Base-by-base conservation (phyloP, 2,888 invertebrate species). In the Erebia ligea region DNA sequence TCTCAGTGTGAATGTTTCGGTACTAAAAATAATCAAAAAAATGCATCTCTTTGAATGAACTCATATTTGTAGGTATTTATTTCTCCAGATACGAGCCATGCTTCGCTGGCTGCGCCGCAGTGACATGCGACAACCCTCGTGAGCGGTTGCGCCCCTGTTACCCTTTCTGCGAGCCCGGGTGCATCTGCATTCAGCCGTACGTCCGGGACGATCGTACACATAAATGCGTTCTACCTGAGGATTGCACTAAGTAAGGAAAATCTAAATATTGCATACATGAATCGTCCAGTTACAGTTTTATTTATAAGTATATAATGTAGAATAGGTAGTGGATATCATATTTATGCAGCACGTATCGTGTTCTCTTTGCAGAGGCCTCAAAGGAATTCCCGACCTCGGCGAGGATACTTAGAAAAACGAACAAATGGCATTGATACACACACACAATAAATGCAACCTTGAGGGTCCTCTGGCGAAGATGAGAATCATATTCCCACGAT, bases 141-240 rank as follows among this genome's bases (percentile, higher is more conserved):
- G 92, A 92, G 73, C 83, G 92, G 3, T 81, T 92, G 79, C 90
- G 88, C 2, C 90, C 92, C 13, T 92, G 92, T 83, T 93, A 92
- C 80, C 93, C 93, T 1, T 93, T 92, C 83, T 93, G 92, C 79
- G 92, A 93, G 78, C 84, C 91, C 0, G 93, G 93, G 34, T 93
- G 93, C 77, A 84, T 92, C 57, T 93, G 93, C 77, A 78, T 83
- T 15, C 86, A 84, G 21, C 92, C 92, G 0, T 90, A 88, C 72
- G 89, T 92, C 1, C 80, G 93, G 4, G 93, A 93, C 73, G 93
- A 92, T 73, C 82, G 93, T 58, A 93, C 93, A n/a, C 92, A 93
- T 77, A 93, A 93, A 76, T 93, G 93, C 73, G 88, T 92, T 15
- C 72, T 89, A 57, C 89, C 89, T 0, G 91, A 90, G 17, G 91